Conservation (phyloP, 1,140 invertebrate genomes). For the Drosophila biarmipes region DNA sequence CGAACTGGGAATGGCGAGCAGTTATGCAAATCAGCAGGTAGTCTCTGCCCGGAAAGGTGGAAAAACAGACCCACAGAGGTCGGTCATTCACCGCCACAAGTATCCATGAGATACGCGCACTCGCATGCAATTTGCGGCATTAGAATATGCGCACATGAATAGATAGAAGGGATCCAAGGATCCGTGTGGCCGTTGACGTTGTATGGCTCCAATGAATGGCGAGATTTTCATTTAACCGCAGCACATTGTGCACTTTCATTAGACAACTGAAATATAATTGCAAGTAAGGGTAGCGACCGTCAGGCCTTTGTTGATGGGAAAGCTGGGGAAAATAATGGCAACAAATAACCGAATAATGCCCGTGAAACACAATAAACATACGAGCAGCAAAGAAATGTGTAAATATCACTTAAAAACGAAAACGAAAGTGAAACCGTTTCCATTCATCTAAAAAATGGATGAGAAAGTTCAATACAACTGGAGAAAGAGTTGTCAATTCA, state of each 20-base stretch:
- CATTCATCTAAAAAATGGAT: conserved; percentile 32
- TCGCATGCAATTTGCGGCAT: conserved; percentile 45
- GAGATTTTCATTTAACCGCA: conserved; percentile 37
- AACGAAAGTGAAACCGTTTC: conserved; percentile 55
- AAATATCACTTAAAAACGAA: conserved; percentile 52
- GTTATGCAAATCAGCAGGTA: conserved; percentile 64
- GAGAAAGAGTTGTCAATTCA: conserved; percentile 38
- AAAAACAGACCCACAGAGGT: conserved; percentile 21
- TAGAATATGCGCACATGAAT: conserved; percentile 47
- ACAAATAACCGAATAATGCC: conserved; percentile 51
- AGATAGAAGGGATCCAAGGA: conserved; percentile 10
- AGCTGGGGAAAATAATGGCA: conserved; percentile 49
- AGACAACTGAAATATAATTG: conserved; percentile 52
- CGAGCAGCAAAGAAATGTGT: conserved; percentile 29
- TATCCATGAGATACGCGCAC: conserved; percentile 49
- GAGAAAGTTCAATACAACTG: conserved; percentile 34
- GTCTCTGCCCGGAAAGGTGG: conserved; percentile 29
- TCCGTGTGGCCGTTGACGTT: conserved; percentile 3
- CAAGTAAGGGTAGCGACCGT: conserved; percentile 20
- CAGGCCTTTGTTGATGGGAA: conserved; percentile 29
- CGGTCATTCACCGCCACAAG: conserved; percentile 45
- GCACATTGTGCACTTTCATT: conserved; percentile 37
- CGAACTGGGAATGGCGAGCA: conserved; percentile 22
- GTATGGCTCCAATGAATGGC: conserved; percentile 32
- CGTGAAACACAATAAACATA: conserved; percentile 44